Conservation (phyloP, 53 echinoderm and acorn worm genomes). For the Hippasteria phrygiana region DNA sequence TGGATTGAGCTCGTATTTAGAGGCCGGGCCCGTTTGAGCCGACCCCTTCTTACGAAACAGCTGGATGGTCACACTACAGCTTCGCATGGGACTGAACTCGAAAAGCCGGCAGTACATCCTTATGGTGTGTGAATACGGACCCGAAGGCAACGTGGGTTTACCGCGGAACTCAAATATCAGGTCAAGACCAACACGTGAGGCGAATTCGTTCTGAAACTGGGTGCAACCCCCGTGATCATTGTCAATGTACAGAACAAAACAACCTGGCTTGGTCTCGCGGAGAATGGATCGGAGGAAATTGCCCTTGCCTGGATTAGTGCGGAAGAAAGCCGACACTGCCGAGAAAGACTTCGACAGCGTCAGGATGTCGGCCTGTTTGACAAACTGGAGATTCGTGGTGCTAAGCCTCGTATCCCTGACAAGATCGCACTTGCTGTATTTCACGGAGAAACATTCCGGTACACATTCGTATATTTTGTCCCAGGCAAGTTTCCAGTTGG, state of each 20-base stretch:
- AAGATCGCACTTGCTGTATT: slow-evolving; percentile 5
- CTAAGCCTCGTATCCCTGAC: not conserved
- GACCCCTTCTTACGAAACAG: not conserved
- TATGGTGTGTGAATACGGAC: slow-evolving; percentile 13
- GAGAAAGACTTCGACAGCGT: slow-evolving; percentile 1
- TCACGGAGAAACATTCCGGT: not conserved
- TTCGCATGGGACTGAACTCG: slow-evolving; percentile 35
- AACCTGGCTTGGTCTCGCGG: not conserved
- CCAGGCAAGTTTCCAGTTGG: slow-evolving; percentile 39
- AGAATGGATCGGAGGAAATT: not conserved
- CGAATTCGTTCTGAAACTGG: slow-evolving; percentile 2
- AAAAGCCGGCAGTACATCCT: not conserved
- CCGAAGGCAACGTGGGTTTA: not conserved
- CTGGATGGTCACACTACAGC: slow-evolving; percentile 21
- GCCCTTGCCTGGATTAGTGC: not conserved
- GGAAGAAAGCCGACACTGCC: slow-evolving; percentile 4
- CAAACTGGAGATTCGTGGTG: not conserved
- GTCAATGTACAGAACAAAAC: slow-evolving; percentile 25
- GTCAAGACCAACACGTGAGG: not conserved
- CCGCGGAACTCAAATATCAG: not conserved
- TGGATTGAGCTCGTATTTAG: not conserved
- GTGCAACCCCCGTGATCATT: not conserved
- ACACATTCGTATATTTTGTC: slow-evolving; percentile 18
- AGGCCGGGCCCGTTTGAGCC: not conserved
- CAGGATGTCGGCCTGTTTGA: not conserved